Evolutionary conservation across 2,113 vertebrate species (phyloP), one percentile per base, ranked within the genome.

Genomic region (Nerophis lumbriciformis): DNA sequence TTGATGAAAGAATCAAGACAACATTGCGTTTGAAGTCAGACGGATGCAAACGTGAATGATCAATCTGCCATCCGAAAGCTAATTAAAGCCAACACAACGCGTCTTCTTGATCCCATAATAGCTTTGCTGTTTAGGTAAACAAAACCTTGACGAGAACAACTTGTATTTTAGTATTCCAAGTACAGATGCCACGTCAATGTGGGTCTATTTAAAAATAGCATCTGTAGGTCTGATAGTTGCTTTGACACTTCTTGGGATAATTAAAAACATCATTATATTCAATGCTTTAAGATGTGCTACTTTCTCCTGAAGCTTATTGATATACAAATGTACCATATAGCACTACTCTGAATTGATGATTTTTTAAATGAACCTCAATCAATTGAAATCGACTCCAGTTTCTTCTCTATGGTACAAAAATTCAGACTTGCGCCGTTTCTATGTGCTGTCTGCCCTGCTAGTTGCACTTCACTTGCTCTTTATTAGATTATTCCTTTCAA

Each of bases 31-130:
- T 85, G 78, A 79, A 83, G 79, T 80, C 53, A 72, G 79, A 82
- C 37, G 54, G 56, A 71, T 75, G 72, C 56, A 77, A 74, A 78
- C 75, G 75, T 75, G 66, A 83, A 83, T 84, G 78, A 85, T 70
- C 54, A 47, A 60, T 76, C 75, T 75, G 77, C 76, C 67, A 71
- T 65, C 73, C 68, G 71, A 80, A 71, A 85, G 72, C 81, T 87
- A 85, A 87, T 88, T 88, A 85, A 79, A 75, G 38, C 10, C 38
- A 44, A 16, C 16, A n/a, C 16, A 78, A 84, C 60, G 65, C 69
- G 72, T 76, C 61, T 82, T 85, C 86, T 86, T 88, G 81, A 87
- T 88, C 85, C 84, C 53, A 76, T 79, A 78, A 86, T 80, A 85
- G 77, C 77, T 45, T 50, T 78, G 76, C 75, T 83, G 73, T 73